phyloP scores from a whole-genome alignment of 2,888 invertebrate genomes.

The Amiota mariae region DNA sequence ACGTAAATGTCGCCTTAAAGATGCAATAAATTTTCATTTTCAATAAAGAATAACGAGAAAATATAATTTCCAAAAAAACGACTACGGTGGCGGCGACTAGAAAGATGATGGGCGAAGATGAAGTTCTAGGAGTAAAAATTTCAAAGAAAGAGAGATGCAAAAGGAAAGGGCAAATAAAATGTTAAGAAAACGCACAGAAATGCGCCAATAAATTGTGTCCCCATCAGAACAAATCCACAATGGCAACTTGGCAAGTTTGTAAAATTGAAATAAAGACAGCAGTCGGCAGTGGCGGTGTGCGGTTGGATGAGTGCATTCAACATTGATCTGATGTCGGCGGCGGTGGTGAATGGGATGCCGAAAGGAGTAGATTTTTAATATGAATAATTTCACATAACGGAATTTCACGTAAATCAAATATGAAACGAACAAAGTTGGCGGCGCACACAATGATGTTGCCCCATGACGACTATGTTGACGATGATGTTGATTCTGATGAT shows the following conservation, averaged over 20 bases:
- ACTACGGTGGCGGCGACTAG: background rate
- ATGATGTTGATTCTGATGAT: background rate
- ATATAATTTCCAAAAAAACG: constrained; percentile 34
- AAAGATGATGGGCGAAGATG: constrained; percentile 4
- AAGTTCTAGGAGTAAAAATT: constrained; percentile 15
- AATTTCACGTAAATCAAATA: constrained; percentile 65
- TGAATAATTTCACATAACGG: constrained; percentile 62
- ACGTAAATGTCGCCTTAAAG: constrained; percentile 61
- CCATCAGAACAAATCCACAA: constrained; percentile 12
- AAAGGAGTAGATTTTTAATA: constrained; percentile 44
- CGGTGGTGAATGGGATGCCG: background rate
- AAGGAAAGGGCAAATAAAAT: background rate
- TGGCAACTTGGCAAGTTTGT: constrained; percentile 23
- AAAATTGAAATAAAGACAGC: constrained; percentile 26
- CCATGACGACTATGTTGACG: background rate
- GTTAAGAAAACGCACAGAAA: constrained; percentile 26
- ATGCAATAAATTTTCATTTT: constrained; percentile 63
- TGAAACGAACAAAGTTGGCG: constrained; percentile 41
- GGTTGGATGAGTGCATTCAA: background rate
- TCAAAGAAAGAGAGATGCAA: background rate
- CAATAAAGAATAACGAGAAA: constrained; percentile 54
- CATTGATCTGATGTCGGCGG: background rate
- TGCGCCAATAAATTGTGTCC: constrained; percentile 26
- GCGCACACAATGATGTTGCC: background rate
- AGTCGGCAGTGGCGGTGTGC: background rate